Evolutionary conservation across 2,797 vertebrate species (phyloP), one percentile per base, ranked within the genome.

Genomic region (Rousettus madagascariensis): DNA sequence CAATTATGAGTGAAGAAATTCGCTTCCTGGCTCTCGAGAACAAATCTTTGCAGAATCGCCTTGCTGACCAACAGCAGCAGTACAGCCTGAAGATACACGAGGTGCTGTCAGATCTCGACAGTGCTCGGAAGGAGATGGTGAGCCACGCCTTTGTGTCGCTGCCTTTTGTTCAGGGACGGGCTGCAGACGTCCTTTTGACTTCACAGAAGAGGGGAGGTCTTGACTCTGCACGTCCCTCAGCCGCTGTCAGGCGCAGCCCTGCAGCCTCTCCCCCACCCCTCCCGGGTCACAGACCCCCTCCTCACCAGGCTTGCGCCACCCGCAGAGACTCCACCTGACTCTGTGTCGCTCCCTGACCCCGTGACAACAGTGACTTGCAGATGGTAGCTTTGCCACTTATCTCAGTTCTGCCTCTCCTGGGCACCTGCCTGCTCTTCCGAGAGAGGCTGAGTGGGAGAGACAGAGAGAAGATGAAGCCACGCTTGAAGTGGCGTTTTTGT

Each of bases 1-100:
- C 91, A 83, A 96, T 86, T 69, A 95, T 96, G 78, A 97, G 97
- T 91, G 97, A 97, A 12, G 98, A 98, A 89, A 95, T 98, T n/a
- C 97, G 94, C 96, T 96, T 96, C 90, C 97, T 99, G 92, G 98
- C 97, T 89, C 96, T 95, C 87, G 98, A 98, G 87, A 97, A 98
- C 6, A 96, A 98, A 24, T 78, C 91, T 1, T 95, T 99, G 91
- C 98, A 90, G 5, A 90, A 89, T 69, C 98, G 91, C 77, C 97
- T 97, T 0, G 96, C 97, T 0, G 87, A 96, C 24, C 98, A 90
- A 95, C 97, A 98, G 33, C 97, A 98, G 22, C 96, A 97, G 16
- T 97, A 98, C 51, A 95, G 59, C 38, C 16, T 71, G 6, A 97
- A 98, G 97, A 91, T 98, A 11, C 63, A 63, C 19, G 84, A 94